Evolutionary conservation across 1,140 invertebrate species (phyloP).

Genomic region (Dendrolimus punctatus): DNA sequence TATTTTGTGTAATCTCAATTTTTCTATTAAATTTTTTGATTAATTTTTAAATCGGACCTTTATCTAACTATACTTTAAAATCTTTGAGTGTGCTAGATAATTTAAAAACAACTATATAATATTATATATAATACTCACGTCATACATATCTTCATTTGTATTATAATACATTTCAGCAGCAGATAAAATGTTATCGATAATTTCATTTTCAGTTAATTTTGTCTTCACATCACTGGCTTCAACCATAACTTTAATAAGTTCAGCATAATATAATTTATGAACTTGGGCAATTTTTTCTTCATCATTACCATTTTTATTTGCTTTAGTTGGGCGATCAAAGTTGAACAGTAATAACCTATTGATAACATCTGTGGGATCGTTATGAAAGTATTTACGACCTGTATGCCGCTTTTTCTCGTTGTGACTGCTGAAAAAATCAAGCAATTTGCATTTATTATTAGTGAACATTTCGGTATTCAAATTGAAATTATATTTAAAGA

Average conservation of each 20-base stretch:
- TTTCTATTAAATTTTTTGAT: too few species aligned
- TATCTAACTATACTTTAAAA: too few species aligned
- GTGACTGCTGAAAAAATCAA: constrained; percentile 33
- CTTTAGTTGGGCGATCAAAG: too few species aligned
- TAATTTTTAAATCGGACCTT: too few species aligned
- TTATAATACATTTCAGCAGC: constrained; percentile 65
- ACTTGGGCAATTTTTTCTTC: constrained; percentile 35
- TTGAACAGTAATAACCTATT: too few species aligned
- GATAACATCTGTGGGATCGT: background rate
- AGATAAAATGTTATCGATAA: constrained; percentile 58
- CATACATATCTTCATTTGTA: constrained; percentile 67
- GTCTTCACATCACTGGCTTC: constrained; percentile 28
- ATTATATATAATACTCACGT: constrained; percentile 47
- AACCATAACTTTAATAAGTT: constrained; percentile 44
- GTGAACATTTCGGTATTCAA: too few species aligned
- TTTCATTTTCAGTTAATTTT: constrained; percentile 43
- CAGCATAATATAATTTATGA: constrained; percentile 45
- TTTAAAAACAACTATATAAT: too few species aligned
- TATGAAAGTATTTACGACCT: constrained; percentile 10
- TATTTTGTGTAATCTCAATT: too few species aligned
- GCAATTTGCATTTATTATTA: background rate
- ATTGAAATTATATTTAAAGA: too few species aligned
- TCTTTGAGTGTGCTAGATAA: too few species aligned
- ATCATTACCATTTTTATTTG: constrained; percentile 20
- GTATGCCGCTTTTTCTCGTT: constrained; percentile 35